Evolutionary conservation across 2,888 invertebrate species (phyloP), one percentile per base, ranked within the genome.

Genomic region (Formica aserva): DNA sequence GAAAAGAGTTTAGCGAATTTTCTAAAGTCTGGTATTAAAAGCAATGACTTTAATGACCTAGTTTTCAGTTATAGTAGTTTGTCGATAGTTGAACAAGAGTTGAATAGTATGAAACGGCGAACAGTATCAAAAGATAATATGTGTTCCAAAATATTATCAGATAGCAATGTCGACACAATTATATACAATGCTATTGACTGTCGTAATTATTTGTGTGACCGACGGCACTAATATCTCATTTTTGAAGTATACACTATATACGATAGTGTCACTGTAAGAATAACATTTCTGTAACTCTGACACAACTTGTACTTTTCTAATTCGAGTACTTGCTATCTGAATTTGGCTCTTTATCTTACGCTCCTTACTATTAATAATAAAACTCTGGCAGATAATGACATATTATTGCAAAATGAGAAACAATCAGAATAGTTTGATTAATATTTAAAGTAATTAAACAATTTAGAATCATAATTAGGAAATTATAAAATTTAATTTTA

Each of bases 161-260:
- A 48, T 22, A 75, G 5, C 22, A 62, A 45, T 22, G 22, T 32
- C 74, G 60, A 72, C 71, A 72, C 55, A 72, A 72, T 72, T 72
- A 35, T 8, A 6, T 57, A 57, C 35, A 5, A 18, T 48, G 48
- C n/a, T 32, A 15, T 75, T 45, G 45, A 32, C 5, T 62, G 9
- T 9, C n/a, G 22, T 75, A 75, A 62, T 74, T 74, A 62, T 62
- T 22, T 29, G 45, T 38, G 45, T 38, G 74, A 45, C 22, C 13
- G 65, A 18, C 22, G 65, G 1, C 41, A 13, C 3, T 62, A 45
- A 62, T 32, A 45, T 62, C 55, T 13, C 22, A 22, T 62, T 75
- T 62, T 75, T 45, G 9, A n/a, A 45, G 15, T 75, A 32, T 29
- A 62, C 18, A 15, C 3, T 4, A 6, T 62, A n/a, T 38, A 48